Percentiles rank a stretch among this genome's conserved stretches.
Conservation (phyloP, 2,888 invertebrate species). For the Caradrina kadenii region DNA sequence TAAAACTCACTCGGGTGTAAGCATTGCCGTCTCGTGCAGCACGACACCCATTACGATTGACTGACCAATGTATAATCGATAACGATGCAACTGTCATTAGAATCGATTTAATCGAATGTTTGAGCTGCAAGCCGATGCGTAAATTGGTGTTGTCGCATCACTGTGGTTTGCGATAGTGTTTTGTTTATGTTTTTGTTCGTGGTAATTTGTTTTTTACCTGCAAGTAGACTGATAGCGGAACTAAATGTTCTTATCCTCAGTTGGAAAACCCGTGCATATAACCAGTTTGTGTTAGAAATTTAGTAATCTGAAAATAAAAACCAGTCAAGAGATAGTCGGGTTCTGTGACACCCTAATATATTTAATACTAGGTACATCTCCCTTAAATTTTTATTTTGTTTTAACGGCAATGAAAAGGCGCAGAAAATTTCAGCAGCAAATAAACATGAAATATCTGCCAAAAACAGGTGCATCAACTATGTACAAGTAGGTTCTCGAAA, state of each 20-base stretch:
- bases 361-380: too few species aligned
- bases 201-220: slow-evolving; percentile 20
- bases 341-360: too few species aligned
- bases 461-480: not conserved
- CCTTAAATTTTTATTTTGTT: too few species aligned
- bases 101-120: slow-evolving; percentile 42
- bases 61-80: slow-evolving; percentile 62
- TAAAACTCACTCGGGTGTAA: slow-evolving; percentile 45
- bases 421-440: too few species aligned
- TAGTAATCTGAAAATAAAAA: slow-evolving; percentile 7
- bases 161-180: slow-evolving; percentile 1
- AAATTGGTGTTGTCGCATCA: slow-evolving; percentile 7
- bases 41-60: slow-evolving; percentile 52
- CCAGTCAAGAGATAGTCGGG: too few species aligned
- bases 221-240: slow-evolving; percentile 3
- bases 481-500: not conserved
- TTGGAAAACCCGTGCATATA: slow-evolving; percentile 20
- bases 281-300: not conserved
- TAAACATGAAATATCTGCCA: too few species aligned
- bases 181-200: slow-evolving; percentile 14
- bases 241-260: not conserved
- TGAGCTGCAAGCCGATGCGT: slow-evolving; percentile 7
- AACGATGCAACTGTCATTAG: slow-evolving; percentile 40
- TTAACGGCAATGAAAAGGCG: too few species aligned
- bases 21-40: slow-evolving; percentile 54